These are phyloP conservation scores for Herpetotheres cachinnans DNA, from an alignment of 2,113 vertebrate genomes.

Conservation along the genomic window DNA sequence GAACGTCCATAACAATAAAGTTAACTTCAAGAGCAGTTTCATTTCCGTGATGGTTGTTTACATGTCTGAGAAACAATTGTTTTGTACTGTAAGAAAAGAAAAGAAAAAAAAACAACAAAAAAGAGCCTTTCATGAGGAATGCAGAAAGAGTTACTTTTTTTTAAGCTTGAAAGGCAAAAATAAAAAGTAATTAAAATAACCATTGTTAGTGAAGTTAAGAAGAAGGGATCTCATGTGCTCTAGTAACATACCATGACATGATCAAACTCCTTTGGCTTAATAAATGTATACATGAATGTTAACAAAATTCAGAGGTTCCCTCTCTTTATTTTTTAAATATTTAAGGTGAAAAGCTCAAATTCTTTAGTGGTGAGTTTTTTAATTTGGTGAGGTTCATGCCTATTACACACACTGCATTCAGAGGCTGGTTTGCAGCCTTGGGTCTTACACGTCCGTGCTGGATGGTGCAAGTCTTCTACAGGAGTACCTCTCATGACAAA, in stretches of 20 bases:
- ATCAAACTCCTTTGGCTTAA: slow-evolving; percentile 51
- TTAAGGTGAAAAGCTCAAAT: neutral
- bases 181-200: neutral
- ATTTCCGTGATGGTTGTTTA: slow-evolving; percentile 40
- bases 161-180: slow-evolving; percentile 4
- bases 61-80: neutral
- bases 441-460: neutral
- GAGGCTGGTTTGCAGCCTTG: neutral
- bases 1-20: neutral
- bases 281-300: slow-evolving; percentile 47
- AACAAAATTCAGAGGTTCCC: neutral
- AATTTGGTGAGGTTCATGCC: neutral
- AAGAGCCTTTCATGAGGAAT: neutral
- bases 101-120: neutral
- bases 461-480: neutral
- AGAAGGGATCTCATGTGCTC: neutral
- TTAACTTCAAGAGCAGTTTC: neutral
- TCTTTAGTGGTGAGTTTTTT: neutral
- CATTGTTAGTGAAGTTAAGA: neutral
- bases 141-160: neutral
- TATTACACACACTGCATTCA: neutral
- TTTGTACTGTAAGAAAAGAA: slow-evolving; percentile 42
- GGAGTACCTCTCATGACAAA: neutral
- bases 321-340: neutral
- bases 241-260: neutral